Percentiles rank a stretch among this genome's conserved stretches.
phyloP scores from a whole-genome alignment of 2,113 vertebrate genomes.

The Herpetotheres cachinnans region DNA sequence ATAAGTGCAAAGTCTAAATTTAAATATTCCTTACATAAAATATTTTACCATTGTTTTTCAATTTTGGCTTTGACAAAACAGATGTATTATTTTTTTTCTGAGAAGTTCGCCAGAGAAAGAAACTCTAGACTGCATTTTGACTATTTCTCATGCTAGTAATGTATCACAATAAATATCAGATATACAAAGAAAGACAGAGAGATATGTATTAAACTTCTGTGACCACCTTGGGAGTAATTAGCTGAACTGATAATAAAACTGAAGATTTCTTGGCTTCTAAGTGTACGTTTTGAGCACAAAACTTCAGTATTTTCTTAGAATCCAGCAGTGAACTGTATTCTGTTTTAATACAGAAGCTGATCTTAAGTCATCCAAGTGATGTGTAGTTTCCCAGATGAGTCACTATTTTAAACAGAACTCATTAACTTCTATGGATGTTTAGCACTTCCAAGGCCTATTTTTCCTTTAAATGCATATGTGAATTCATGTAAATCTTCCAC shows the following conservation, averaged over 20 bases:
- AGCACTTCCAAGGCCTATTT: background rate
- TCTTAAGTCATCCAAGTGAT: background rate
- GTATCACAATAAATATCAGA: background rate
- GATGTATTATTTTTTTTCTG: background rate
- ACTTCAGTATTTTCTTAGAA: background rate
- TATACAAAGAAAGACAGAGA: background rate
- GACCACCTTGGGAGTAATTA: slow-evolving; percentile 1
- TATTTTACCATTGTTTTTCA: background rate
- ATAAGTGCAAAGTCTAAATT: background rate
- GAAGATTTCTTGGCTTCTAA: background rate
- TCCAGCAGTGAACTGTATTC: background rate
- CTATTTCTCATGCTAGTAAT: background rate
- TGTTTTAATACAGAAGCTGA: background rate
- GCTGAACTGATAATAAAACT: background rate
- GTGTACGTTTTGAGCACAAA: background rate
- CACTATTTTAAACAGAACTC: background rate
- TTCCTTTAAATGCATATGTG: background rate
- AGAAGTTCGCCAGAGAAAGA: background rate
- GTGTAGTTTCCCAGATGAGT: background rate
- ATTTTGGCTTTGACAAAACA: background rate
- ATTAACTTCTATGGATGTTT: background rate
- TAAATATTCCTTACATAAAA: background rate
- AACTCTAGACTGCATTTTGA: background rate
- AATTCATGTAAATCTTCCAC: background rate
- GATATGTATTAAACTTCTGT: background rate